Base-by-base conservation (phyloP, 2,888 invertebrate species). In the Psylliodes chrysocephalus region DNA sequence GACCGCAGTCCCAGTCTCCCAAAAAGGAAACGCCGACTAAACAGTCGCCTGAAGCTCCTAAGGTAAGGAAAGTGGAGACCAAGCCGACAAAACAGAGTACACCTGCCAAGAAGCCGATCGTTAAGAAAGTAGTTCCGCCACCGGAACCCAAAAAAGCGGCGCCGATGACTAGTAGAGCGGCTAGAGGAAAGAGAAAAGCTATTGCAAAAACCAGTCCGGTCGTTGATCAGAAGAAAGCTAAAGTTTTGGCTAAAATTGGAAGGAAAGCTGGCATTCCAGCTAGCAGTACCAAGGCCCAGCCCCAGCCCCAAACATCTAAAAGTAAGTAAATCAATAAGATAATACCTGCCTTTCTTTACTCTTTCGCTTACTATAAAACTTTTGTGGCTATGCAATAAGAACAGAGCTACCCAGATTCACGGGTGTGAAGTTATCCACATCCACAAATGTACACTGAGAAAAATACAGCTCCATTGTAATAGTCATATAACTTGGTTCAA, bases 161-260 rank as follows among this genome's bases (percentile, higher is more conserved):
- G 1, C 30, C 67, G 10, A 60, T 62, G n/a, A 66, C 71, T 2
- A 76, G 73, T 22, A 73, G 79, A 49, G 75, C 78, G 1, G 77
- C 79, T 53, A 71, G 80, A 55, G 78, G 76, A 6, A 78, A 77
- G 52, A 75, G 76, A 65, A 69, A 69, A 63, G 46, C 25, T 14
- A 64, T 59, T 19, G 53, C 63, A 28, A 77, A 75, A 69, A 69
- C 71, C 6, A 77, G 73, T 72, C 78, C 81, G 0, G 76, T 81
- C n/a, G 77, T 83, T 35, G 83, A 83, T 69, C 78, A 78, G 60
- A 83, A 83, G 52, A 83, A 83, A 69, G 82, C 83, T 8, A 79
- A 78, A 62, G 81, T 81, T 12, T 69, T 82, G 61, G 82, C 82
- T 1, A 82, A 82, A 74, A 79, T 82, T 54, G 81, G 78, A 2